Base-by-base conservation (phyloP, 2,888 invertebrate genomes). In the Spodoptera picta region DNA sequence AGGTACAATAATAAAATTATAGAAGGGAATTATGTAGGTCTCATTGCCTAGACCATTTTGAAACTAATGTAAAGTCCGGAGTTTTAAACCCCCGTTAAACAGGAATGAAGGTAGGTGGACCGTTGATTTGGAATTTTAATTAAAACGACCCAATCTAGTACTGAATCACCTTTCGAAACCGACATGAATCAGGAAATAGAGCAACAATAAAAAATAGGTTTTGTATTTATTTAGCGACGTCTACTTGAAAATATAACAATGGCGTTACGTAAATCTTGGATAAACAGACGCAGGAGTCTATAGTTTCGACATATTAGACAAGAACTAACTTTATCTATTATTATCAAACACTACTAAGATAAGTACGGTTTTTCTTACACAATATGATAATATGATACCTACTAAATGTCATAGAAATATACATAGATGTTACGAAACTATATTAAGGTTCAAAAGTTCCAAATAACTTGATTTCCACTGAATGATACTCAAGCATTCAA, bases 101-200 rank as follows among this genome's bases (percentile, higher is more conserved):
- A 11, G 36, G 19, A 12, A 47, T 44, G 41, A 47, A 57, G 9
- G 24, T 51, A 57, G 9, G 24, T 51, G 24, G 36, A 7, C 14
- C 47, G 68, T 59, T 52, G 52, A 49, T 45, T n/a, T 12, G 7
- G 41, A 60, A 60, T 23, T 67, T 48, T 59, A 41, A 67, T 59
- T 53, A 53, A 59, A 59, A 1, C 41, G 27, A 11, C 14, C 14
- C 14, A 42, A 11, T 24, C 27, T 23, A 45, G 31, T 2, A 3
- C 41, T 19, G n/a, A 43, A 41, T 44, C 9, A 66, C 24, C 36
- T 6, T 27, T 9, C 36, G 9, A 36, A 9, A 36, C 6, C 36
- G 6, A 9, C 36, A 36, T 36, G 4, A 36, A 36, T 7, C 6
- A 36, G 36, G 36, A 36, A 36, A 36, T 36, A 36, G 36, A 36